Percentiles rank a stretch among this genome's conserved stretches.
Conservation (phyloP, 2,888 invertebrate genomes). For the Pyrrhosoma nymphula region DNA sequence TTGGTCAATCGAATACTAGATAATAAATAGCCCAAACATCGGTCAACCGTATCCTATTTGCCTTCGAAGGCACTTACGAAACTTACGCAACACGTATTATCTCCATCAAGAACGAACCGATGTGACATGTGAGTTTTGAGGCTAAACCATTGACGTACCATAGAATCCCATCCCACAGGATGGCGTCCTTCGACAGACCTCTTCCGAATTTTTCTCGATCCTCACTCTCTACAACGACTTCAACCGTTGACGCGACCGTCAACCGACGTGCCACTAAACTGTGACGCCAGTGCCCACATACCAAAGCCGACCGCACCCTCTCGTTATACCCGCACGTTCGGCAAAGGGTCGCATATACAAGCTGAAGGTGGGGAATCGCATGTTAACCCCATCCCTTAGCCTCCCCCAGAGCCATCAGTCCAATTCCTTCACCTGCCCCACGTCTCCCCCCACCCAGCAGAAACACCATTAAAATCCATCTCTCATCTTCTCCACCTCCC, state of each 20-base stretch:
- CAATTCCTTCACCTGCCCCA: constrained; percentile 26
- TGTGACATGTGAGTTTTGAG: neutral
- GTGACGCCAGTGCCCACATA: constrained; percentile 7
- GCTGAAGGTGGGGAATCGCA: neutral
- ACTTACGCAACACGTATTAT: neutral
- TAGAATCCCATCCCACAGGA: neutral
- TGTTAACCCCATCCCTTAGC: neutral
- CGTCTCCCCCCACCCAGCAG: neutral
- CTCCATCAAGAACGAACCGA: neutral
- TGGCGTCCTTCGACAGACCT: neutral
- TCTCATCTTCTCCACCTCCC: neutral
- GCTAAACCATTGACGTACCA: neutral
- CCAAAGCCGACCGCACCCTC: neutral
- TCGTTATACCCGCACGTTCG: neutral
- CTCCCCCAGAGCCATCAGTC: neutral
- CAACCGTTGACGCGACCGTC: neutral
- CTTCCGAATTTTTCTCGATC: neutral
- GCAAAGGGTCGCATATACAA: neutral
- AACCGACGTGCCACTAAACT: neutral
- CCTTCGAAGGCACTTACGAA: neutral
- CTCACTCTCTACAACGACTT: neutral
- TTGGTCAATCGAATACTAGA: too few relatives aligned
- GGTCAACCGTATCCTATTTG: too few relatives aligned
- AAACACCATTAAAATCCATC: constrained; percentile 33
- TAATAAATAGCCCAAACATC: too few relatives aligned